Evolutionary conservation across 2,888 invertebrate species (phyloP).

Genomic region (Coenonympha glycerion): DNA sequence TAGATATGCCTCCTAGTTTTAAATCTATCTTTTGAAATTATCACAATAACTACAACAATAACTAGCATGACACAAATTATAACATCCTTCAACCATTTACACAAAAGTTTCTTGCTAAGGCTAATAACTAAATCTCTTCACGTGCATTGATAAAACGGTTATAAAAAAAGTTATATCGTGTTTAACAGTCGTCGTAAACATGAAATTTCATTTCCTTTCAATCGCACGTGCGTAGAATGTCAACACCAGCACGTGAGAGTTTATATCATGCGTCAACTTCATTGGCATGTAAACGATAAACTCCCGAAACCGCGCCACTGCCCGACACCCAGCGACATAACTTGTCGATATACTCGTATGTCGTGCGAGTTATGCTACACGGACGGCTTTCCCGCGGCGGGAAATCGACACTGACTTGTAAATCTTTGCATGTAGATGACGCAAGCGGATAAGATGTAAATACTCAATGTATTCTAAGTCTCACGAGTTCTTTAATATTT

Average conservation of each 20-base stretch:
- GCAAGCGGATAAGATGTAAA: too few relatives aligned
- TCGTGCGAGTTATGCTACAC: background rate
- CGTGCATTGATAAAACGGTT: background rate
- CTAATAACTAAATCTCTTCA: background rate
- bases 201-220: slow-evolving; percentile 1
- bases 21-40: too few relatives aligned
- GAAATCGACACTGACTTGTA: background rate
- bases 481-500: too few relatives aligned
- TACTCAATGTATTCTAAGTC: too few relatives aligned
- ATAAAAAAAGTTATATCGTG: background rate
- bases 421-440: background rate
- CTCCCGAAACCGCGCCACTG: background rate
- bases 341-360: background rate
- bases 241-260: background rate
- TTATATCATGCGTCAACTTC: background rate
- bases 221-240: background rate
- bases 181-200: background rate
- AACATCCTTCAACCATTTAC: too few relatives aligned
- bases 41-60: too few relatives aligned
- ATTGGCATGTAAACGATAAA: background rate
- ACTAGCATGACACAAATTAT: too few relatives aligned
- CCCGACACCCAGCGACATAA: background rate
- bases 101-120: background rate
- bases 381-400: background rate
- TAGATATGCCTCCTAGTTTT: too few relatives aligned